Evolutionary conservation across 2,113 vertebrate species (phyloP), one percentile per base, ranked within the genome.

Genomic region (Ageneiosus marmoratus): DNA sequence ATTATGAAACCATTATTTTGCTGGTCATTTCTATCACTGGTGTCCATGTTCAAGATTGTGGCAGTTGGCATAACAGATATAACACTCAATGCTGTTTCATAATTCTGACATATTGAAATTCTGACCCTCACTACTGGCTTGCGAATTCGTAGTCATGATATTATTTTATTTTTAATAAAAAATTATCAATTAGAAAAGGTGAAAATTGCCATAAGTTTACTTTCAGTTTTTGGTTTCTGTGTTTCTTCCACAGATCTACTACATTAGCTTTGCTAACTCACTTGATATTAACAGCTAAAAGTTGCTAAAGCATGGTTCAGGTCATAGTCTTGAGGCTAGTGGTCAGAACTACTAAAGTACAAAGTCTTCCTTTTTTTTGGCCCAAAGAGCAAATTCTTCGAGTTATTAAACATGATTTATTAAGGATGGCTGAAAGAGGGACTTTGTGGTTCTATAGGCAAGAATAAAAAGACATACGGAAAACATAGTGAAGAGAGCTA

Each of bases 351-450:
- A 34, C 84, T 53, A 80, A 15, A 53, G 34, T 82, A 62, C 29
- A 41, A 51, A 51, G 15, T 11, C 15, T 48, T 50, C 12, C 44
- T 58, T 48, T 65, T 37, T 44, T 15, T 41, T 24, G 27, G 73
- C 60, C 46, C 44, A n/a, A 12, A 34, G 60, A 77, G 48, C 3
- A 3, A 55, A 55, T 67, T 55, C 46, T 65, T 22, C 22, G 24
- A 65, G 16, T 76, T 83, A 77, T 83, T 76, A 76, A 74, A 50
- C 29, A 81, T 81, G 67, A 82, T 48, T 82, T 82, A 74, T 82
- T 74, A 73, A 82, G 41, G 44, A 37, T 27, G 32, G 46, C 58
- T 32, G 3, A 27, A 44, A 24, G 12, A 76, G 9, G 7, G 20
- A 2, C 37, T 83, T 18, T 65, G 73, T 29, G 69, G 5, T 81